These are phyloP conservation scores for Bellardia bayeri DNA, from an alignment of 2,888 invertebrate species.

Conservation along the genomic window DNA sequence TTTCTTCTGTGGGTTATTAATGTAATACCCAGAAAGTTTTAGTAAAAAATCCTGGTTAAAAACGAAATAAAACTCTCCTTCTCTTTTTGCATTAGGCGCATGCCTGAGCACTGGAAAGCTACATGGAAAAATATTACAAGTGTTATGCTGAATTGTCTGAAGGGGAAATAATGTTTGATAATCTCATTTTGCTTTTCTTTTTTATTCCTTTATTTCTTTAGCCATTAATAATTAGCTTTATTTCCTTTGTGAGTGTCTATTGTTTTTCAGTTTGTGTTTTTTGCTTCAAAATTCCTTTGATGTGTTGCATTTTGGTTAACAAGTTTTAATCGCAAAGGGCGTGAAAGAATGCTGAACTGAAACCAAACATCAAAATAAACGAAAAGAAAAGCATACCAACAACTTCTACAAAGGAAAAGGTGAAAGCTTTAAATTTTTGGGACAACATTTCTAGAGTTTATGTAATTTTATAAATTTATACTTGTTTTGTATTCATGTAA, in stretches of 20 bases:
- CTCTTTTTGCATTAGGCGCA: conserved; percentile 33
- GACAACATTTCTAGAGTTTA: conserved; percentile 41
- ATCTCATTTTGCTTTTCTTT: conserved; percentile 19
- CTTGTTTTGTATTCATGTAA: not conserved
- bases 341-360: conserved; percentile 39
- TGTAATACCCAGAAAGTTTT: conserved; percentile 47
- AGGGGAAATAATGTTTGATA: conserved; percentile 45
- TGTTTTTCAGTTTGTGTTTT: conserved; percentile 6
- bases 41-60: conserved; percentile 38
- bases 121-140: conserved; percentile 20
- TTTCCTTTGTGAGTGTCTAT: conserved; percentile 2
- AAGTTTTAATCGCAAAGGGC: conserved; percentile 51
- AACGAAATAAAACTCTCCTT: not conserved
- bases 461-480: conserved; percentile 48
- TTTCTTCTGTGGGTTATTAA: conserved; percentile 59
- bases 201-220: conserved; percentile 51
- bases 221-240: conserved; percentile 68
- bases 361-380: conserved; percentile 7
- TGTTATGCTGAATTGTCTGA: conserved; percentile 28
- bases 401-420: not conserved
- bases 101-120: conserved; percentile 59
- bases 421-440: conserved; percentile 54
- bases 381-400: conserved; percentile 10
- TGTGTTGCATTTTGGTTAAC: conserved; percentile 39
- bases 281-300: conserved; percentile 30